These are phyloP conservation scores for Typhlichthys subterraneus DNA, from an alignment of 2,797 vertebrate species.

Conservation along the genomic window DNA sequence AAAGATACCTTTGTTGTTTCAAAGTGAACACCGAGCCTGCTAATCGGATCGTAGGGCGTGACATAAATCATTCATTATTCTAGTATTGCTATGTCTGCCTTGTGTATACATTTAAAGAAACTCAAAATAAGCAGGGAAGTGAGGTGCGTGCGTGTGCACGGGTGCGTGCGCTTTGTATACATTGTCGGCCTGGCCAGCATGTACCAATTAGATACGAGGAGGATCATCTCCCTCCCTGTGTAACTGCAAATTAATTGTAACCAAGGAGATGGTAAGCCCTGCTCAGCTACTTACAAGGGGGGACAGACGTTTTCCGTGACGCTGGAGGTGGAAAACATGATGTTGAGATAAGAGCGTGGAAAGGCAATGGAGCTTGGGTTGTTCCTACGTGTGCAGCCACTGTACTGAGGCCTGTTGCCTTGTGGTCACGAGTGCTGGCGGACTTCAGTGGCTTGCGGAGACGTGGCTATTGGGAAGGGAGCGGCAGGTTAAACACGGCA, in stretches of 20 bases:
- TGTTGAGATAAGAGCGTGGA: neutral
- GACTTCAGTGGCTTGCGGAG: neutral
- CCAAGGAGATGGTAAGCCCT: neutral
- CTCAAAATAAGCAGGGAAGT: neutral
- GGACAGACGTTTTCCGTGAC: neutral
- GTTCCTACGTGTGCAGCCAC: neutral
- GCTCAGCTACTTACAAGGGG: neutral
- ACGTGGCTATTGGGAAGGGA: slow-evolving; percentile 1
- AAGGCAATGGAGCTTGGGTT: neutral
- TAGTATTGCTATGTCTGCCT: slow-evolving; percentile 20
- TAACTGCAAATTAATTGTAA: slow-evolving; percentile 7
- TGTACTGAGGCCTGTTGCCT: neutral
- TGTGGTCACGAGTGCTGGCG: neutral
- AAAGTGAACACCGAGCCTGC: slow-evolving; percentile 22
- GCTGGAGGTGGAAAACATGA: neutral
- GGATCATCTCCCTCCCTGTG: slow-evolving; percentile 1
- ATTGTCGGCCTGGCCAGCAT: neutral
- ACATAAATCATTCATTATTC: slow-evolving; percentile 34
- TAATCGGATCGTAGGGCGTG: slow-evolving; percentile 16
- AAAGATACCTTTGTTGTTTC: slow-evolving; percentile 20
- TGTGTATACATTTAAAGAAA: slow-evolving; percentile 22
- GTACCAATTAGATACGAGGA: neutral
- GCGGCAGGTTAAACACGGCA: slow-evolving; percentile 22
- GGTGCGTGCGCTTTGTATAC: neutral
- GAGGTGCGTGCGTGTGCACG: neutral